Evolutionary conservation across 2,113 vertebrate species (phyloP).

Genomic region (Pandion haliaetus): DNA sequence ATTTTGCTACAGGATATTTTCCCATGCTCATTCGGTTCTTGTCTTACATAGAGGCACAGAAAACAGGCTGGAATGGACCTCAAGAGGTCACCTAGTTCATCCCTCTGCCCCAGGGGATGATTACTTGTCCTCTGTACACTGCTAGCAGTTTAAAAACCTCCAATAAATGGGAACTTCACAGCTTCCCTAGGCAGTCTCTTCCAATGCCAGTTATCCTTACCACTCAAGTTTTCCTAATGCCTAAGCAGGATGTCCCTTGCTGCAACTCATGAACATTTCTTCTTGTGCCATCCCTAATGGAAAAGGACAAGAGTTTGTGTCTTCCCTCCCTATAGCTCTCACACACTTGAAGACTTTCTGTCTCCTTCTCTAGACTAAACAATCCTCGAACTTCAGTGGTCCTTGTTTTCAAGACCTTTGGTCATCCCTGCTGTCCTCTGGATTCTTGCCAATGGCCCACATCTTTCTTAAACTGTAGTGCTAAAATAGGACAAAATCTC

Average conservation of each 20-base stretch:
- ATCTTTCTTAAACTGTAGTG: neutral
- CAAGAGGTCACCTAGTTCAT: neutral
- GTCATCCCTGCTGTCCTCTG: neutral
- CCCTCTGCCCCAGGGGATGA: neutral
- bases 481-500: neutral
- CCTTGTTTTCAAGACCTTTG: neutral
- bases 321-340: neutral
- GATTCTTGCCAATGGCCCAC: neutral
- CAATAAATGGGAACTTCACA: neutral
- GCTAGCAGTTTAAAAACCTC: neutral
- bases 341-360: neutral
- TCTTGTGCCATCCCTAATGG: neutral
- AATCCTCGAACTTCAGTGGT: neutral
- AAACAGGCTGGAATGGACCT: neutral
- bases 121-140: neutral
- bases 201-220: neutral
- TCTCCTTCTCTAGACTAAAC: neutral
- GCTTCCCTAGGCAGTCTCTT: neutral
- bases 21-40: neutral
- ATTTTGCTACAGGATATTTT: neutral
- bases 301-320: neutral
- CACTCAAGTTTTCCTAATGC: neutral
- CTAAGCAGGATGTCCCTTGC: neutral
- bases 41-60: neutral
- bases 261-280: neutral